phyloP scores from a whole-genome alignment of 1,140 invertebrate species.

The Eumaeus atala region DNA sequence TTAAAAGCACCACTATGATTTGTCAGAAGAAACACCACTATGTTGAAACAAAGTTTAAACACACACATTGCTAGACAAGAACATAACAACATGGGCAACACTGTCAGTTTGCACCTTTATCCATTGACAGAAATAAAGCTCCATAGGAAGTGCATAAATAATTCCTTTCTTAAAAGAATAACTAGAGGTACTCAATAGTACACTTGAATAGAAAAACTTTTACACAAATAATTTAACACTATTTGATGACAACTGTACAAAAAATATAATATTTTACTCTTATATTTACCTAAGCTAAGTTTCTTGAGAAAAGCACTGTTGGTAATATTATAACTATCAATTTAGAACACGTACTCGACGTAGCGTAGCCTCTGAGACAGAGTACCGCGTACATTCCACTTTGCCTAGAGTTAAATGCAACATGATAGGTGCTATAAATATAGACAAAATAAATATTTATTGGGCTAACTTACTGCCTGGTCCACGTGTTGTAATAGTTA shows the following conservation, averaged over 20 bases:
- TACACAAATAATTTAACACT: slow-evolving; percentile 27
- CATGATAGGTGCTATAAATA: slow-evolving; percentile 56
- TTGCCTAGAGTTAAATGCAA: slow-evolving; percentile 59
- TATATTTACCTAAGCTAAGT: slow-evolving; percentile 39
- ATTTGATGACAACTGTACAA: slow-evolving; percentile 38
- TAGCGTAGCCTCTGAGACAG: slow-evolving; percentile 50
- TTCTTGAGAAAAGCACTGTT: slow-evolving; percentile 60
- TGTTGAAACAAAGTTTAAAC: slow-evolving; percentile 18
- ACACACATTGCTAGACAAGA: slow-evolving; percentile 12
- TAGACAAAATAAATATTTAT: slow-evolving; percentile 66
- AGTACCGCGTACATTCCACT: slow-evolving; percentile 18
- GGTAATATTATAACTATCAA: slow-evolving; percentile 29
- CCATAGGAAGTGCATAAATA: slow-evolving; percentile 50
- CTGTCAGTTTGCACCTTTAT: not conserved
- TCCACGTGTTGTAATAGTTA: slow-evolving; percentile 61
- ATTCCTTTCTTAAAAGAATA: slow-evolving; percentile 72
- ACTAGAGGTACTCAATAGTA: slow-evolving; percentile 42
- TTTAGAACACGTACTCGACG: slow-evolving; percentile 12
- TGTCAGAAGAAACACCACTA: slow-evolving; percentile 23
- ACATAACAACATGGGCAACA: slow-evolving; percentile 1
- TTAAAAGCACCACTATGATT: slow-evolving; percentile 3
- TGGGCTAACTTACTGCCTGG: slow-evolving; percentile 58
- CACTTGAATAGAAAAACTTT: slow-evolving; percentile 40
- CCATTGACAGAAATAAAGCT: slow-evolving; percentile 31
- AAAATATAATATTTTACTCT: slow-evolving; percentile 37